A percentile compares a stretch with the other conserved stretches of the same genome.
Conservation (phyloP, 2,888 invertebrate genomes). For the Chromoteleia sp. region DNA sequence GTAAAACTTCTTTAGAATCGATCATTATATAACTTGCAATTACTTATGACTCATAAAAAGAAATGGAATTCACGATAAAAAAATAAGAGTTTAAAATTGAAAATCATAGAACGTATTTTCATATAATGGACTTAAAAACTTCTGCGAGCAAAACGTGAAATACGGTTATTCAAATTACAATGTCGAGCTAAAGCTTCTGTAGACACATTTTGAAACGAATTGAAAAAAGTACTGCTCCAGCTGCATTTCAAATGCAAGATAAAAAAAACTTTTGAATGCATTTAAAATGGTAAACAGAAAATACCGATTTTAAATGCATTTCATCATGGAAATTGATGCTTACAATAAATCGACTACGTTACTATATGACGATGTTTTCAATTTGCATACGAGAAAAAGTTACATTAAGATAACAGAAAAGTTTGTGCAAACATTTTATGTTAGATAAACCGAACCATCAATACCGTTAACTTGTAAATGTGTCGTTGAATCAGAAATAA, state of each 20-base stretch:
- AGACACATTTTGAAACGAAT: slow-evolving; percentile 51
- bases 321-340: slow-evolving; percentile 41
- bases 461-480: no score
- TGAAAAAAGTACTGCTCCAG: slow-evolving; percentile 52
- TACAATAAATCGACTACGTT: slow-evolving; percentile 28
- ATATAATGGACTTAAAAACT: slow-evolving; percentile 46
- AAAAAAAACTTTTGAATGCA: slow-evolving; percentile 47
- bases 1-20: neutral
- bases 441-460: no score
- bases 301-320: slow-evolving; percentile 42
- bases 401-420: no score
- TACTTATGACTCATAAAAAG: slow-evolving; percentile 13
- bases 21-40: slow-evolving; percentile 1
- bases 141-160: slow-evolving; percentile 48
- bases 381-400: slow-evolving; percentile 15
- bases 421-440: no score
- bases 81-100: slow-evolving; percentile 20
- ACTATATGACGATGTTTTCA: slow-evolving; percentile 17
- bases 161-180: slow-evolving; percentile 62
- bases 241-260: slow-evolving; percentile 44
- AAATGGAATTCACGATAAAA: slow-evolving; percentile 6
- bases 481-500: no score
- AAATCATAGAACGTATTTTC: slow-evolving; percentile 36
- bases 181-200: slow-evolving; percentile 51
- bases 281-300: slow-evolving; percentile 49